Evolutionary conservation across 2,113 vertebrate species (phyloP), one percentile per base, ranked within the genome.

Genomic region (Oncorhynchus clarkii): DNA sequence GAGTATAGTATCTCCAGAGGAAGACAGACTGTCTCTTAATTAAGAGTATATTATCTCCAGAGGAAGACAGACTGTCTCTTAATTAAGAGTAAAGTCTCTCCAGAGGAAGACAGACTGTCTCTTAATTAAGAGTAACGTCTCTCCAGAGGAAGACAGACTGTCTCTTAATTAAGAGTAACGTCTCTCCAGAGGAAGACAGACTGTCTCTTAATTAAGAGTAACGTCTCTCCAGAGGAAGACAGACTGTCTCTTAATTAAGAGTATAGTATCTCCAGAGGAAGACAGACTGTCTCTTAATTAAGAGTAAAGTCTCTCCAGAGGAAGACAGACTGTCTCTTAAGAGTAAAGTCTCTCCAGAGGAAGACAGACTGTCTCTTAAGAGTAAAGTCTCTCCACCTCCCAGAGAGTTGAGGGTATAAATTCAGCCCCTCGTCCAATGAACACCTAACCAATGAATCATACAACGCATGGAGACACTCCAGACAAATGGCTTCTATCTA

Each of bases 391-490:
- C 16, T 34, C 39, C 65, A n/a, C 22, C 22, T 60, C 12, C 6
- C 49, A 26, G 71, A 6, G 71, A 14, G 70, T 22, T 27, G 57
- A 49, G 67, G 67, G 31, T n/a, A 14, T 48, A n/a, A 65, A 72
- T 29, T 39, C 66, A 57, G 77, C 71, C 70, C 70, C 70, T 77
- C 74, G 67, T 18, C 29, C 27, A 71, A 70, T 62, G 27, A 27
- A 12, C 73, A 51, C 68, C 67, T 18, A 74, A 67, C 39, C 29
- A 70, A 75, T 77, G 39, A 77, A 77, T 68, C 45, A 39, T 4
- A 14, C 26, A 26, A 72, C 51, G 1, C 0, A n/a, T 29, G 66
- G 16, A 6, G 26, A 39, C 76, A 27, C 14, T 13, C 5, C 59
- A 78, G 75, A 75, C 16, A 68, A 78, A 78, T 14, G 49, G 12